Base-by-base conservation (phyloP, 2,797 vertebrate genomes). In the Halcyon leucocephala region DNA sequence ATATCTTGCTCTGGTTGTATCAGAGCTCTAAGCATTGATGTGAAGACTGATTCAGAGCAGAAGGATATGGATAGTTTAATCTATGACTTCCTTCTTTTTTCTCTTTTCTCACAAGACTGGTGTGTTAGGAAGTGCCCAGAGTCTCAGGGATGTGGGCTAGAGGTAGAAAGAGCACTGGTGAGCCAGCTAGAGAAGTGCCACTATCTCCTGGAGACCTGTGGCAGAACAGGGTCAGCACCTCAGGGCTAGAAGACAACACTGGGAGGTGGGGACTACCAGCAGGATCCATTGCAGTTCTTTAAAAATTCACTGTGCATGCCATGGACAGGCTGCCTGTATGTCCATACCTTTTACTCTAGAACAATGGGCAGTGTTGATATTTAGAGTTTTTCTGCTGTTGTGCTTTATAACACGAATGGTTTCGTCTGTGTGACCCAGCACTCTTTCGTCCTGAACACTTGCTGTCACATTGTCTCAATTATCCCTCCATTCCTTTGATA, bases 381-480 rank as follows among this genome's bases (percentile, higher is more conserved):
- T 58, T 64, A 66, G 69, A 48, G 19, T 6, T 29, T 52, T 91
- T 93, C 73, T 93, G 28, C 13, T 3, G 0, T 41, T 42, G 42
- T 42, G 49, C 21, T 87, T 95, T 89, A 44, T 57, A 72, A 79
- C 25, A 49, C 24, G 73, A 25, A 49, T 64, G 49, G 65, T 69
- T 86, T 90, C 35, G 33, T 77, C 48, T 84, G 48, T 31, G 41
- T 83, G 70, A 91, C 55, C 66, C 39, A 35, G 72, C 44, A 28
- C 73, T 80, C 49, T 66, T 48, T 90, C 82, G 46, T 77, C 62
- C 35, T 44, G 26, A 73, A 24, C 25, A n/a, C 26, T 87, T 66
- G 49, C 49, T 96, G 37, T 82, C 33, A 85, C 48, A 80, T 88
- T 86, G 55, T 91, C 78, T 93, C 86, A 26, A 26, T 91, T 93